A percentile compares a stretch with the other conserved stretches of the same genome.
Conservation (phyloP, 1,140 invertebrate species). For the Nixonia krombeini region DNA sequence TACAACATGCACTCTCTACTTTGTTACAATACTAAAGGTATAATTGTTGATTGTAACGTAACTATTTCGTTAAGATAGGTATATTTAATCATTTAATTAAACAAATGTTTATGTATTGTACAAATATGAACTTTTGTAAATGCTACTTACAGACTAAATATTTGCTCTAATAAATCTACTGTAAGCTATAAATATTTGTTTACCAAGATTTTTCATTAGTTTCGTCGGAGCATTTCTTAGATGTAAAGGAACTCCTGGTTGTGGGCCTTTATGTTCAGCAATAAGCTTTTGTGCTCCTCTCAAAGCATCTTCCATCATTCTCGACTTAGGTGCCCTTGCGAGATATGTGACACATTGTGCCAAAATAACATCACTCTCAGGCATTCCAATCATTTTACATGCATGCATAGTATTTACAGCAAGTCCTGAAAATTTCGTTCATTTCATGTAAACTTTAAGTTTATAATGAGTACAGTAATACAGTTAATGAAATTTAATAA, state of each 20-base stretch:
- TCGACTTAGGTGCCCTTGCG: constrained; percentile 82
- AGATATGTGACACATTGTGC: constrained; percentile 84
- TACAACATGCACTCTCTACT: no score
- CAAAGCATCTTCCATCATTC: constrained; percentile 79
- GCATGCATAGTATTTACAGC: constrained; percentile 83
- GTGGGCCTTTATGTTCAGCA: constrained; percentile 77
- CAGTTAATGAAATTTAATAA: no score
- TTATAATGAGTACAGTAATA: no score
- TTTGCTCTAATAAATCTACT: no score
- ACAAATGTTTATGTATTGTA: neutral
- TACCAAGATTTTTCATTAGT: constrained; percentile 84
- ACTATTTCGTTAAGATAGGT: no score
- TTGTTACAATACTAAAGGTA: no score
- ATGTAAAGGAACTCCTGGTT: constrained; percentile 82
- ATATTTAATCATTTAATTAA: constrained; percentile 4
- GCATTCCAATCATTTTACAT: constrained; percentile 86
- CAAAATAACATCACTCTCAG: constrained; percentile 83
- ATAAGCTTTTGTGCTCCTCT: constrained; percentile 74
- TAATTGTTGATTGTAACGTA: no score
- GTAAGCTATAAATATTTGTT: constrained; percentile 5
- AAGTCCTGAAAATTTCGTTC: constrained; percentile 68
- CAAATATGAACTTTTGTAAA: constrained; percentile 6
- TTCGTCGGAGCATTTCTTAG: constrained; percentile 85
- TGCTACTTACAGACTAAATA: no score
- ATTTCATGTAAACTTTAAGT: no score